These are phyloP conservation scores for Cossypha heuglini DNA, from an alignment of 2,797 vertebrate species.

Conservation along the genomic window DNA sequence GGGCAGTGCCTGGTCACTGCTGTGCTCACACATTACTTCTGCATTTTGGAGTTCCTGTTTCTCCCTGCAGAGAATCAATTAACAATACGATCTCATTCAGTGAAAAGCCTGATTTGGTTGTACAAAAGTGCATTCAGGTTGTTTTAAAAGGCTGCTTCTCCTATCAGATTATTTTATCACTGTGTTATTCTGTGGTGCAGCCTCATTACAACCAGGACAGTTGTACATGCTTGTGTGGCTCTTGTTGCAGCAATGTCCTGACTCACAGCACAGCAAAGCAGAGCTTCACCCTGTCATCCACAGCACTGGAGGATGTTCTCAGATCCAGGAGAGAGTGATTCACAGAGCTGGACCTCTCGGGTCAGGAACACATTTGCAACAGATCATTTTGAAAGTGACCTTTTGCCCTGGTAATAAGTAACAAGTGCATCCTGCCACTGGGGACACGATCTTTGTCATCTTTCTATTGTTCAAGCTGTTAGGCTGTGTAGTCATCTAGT, in stretches of 20 bases:
- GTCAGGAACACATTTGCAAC: background rate
- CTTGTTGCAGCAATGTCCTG: background rate
- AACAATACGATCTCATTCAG: background rate
- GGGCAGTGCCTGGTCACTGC: background rate
- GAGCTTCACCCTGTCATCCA: background rate
- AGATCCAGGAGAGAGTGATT: background rate
- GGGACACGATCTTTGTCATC: background rate
- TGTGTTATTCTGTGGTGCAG: background rate
- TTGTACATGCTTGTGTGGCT: background rate
- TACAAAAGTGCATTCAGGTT: background rate
- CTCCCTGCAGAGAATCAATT: background rate
- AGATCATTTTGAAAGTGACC: constrained; percentile 23
- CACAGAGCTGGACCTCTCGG: background rate
- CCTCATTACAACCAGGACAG: background rate
- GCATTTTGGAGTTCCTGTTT: background rate
- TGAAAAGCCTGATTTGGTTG: background rate
- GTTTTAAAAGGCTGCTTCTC: background rate
- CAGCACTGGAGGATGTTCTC: background rate
- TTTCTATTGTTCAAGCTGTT: background rate
- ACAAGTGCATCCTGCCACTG: constrained; percentile 21
- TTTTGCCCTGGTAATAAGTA: background rate
- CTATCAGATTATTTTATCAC: background rate
- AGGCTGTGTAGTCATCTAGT: background rate
- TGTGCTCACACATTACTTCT: background rate
- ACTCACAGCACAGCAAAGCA: background rate